Conservation (phyloP, 2,797 vertebrate species). For the Acipenser ruthenus region DNA sequence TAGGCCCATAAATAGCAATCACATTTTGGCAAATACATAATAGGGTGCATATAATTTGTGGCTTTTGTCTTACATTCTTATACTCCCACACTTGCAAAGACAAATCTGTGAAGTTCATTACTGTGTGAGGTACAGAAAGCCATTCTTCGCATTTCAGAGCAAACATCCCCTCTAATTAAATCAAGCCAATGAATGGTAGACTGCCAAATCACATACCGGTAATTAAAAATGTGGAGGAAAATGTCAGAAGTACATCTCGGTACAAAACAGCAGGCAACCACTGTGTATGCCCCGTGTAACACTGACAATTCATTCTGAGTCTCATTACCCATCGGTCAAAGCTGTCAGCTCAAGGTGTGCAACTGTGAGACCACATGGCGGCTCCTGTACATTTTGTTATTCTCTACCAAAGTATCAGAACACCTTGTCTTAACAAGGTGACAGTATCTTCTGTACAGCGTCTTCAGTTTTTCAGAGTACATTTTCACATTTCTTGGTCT, state of each 20-base stretch:
- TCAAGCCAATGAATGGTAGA: neutral
- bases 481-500: too few species aligned
- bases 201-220: neutral
- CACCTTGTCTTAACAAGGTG: neutral
- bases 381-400: neutral
- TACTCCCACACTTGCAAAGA: conserved; percentile 46
- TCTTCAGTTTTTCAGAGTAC: neutral
- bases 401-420: neutral
- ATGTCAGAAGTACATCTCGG: neutral
- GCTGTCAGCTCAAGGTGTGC: neutral
- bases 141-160: conserved; percentile 21
- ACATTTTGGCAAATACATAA: conserved; percentile 30
- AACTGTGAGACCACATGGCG: neutral
- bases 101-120: conserved; percentile 45
- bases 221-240: neutral
- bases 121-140: conserved; percentile 34
- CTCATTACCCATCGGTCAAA: neutral
- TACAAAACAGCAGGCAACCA: neutral
- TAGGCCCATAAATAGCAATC: conserved; percentile 44
- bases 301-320: neutral
- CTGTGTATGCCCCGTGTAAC: neutral
- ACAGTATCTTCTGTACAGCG: neutral
- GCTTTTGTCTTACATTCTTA: conserved; percentile 48
- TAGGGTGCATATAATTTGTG: conserved; percentile 49
- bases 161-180: conserved; percentile 2